Evolutionary conservation across 2,113 vertebrate species (phyloP).

Genomic region (Myotis brandtii): DNA sequence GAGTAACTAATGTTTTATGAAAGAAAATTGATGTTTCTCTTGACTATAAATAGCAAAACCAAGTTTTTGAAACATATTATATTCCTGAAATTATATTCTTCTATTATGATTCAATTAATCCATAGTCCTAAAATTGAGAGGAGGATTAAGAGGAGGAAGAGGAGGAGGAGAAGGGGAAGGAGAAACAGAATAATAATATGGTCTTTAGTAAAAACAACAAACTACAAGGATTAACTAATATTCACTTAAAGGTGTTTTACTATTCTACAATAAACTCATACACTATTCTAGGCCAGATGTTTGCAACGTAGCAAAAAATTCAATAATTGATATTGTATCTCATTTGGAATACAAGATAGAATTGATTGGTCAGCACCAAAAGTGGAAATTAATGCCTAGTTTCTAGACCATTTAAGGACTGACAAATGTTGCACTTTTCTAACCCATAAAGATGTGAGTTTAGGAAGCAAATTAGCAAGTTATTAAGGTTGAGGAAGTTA

Average conservation of each 20-base stretch:
- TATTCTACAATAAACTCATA: not conserved
- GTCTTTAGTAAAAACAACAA: not conserved
- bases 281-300: not conserved
- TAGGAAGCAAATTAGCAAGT: not conserved
- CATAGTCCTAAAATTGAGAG: not conserved
- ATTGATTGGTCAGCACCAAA: not conserved
- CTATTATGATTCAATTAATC: not conserved
- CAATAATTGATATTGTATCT: not conserved
- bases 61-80: not conserved
- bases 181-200: not conserved
- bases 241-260: not conserved
- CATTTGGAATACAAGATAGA: not conserved
- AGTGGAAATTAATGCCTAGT: not conserved
- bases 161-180: too few species aligned
- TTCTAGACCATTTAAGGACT: not conserved
- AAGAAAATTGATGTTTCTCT: not conserved
- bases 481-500: not conserved
- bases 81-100: not conserved
- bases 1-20: not conserved
- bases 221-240: not conserved
- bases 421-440: not conserved
- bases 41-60: not conserved
- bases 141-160: not conserved
- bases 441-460: not conserved
- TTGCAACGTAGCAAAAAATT: not conserved